These are phyloP conservation scores for Microcebus lehilahytsara DNA, from an alignment of 2,113 vertebrate species.

Conservation along the genomic window DNA sequence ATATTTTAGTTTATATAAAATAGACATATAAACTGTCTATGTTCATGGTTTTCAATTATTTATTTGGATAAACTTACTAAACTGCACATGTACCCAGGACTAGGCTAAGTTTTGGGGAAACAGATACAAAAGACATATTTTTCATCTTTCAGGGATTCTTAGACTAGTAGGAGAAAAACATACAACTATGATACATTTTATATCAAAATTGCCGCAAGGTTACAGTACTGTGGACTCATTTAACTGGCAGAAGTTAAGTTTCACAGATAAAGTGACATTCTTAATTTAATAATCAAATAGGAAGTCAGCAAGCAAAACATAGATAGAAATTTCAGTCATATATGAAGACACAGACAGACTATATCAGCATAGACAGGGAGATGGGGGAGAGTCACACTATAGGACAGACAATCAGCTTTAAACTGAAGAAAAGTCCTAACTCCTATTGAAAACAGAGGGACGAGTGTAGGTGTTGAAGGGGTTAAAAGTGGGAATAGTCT, in stretches of 20 bases:
- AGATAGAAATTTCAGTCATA: neutral
- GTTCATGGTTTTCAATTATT: neutral
- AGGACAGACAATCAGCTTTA: too few species aligned
- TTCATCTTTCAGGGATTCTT: neutral
- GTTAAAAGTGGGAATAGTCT: too few species aligned
- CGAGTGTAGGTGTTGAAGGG: rapidly evolving
- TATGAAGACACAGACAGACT: neutral
- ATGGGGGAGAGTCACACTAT: neutral
- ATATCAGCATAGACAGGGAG: too few species aligned
- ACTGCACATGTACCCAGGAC: neutral
- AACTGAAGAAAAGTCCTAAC: rapidly evolving
- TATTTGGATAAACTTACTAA: neutral
- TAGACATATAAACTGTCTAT: neutral
- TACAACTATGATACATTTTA: rapidly evolving
- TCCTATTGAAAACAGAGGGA: neutral
- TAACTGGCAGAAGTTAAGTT: neutral
- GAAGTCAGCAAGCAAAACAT: neutral
- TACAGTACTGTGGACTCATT: neutral
- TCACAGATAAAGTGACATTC: neutral
- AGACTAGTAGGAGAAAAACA: neutral
- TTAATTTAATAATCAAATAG: neutral
- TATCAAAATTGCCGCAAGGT: too few species aligned
- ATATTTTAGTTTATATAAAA: neutral
- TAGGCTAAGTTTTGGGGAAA: neutral
- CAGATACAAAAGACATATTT: neutral